A percentile compares a stretch with the other conserved stretches of the same genome.
These are phyloP conservation scores for Nannoperca obscura DNA, from an alignment of 2,797 vertebrate species.

Conservation along the genomic window DNA sequence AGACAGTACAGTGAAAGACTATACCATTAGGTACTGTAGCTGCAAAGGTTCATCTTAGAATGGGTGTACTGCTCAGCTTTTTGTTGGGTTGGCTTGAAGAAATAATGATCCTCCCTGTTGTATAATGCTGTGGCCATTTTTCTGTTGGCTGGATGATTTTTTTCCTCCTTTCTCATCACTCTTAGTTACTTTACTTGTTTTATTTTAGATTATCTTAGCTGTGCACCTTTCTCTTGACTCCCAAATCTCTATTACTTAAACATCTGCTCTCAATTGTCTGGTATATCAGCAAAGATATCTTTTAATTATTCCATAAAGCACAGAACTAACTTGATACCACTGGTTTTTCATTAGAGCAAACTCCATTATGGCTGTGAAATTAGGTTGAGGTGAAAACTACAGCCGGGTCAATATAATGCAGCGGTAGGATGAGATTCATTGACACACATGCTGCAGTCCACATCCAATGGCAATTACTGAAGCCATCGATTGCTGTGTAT, in stretches of 20 bases:
- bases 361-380: constrained; percentile 42
- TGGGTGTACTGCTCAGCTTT: constrained; percentile 13
- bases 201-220: constrained; percentile 7
- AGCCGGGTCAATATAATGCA: constrained; percentile 67
- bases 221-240: constrained; percentile 12
- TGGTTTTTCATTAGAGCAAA: constrained; percentile 47
- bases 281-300: constrained; percentile 12
- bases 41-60: constrained; percentile 22
- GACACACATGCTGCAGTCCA: constrained; percentile 62
- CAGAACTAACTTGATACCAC: constrained; percentile 27
- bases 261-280: constrained; percentile 11
- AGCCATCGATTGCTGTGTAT: constrained; percentile 70
- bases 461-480: constrained; percentile 70
- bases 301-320: constrained; percentile 46
- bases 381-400: constrained; percentile 44
- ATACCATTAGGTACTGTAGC: constrained; percentile 27
- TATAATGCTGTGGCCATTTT: constrained; percentile 21
- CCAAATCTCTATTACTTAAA: constrained; percentile 31
- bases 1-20: constrained; percentile 23
- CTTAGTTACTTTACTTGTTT: constrained; percentile 29
- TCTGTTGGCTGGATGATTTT: constrained; percentile 14
- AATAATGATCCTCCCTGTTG: constrained; percentile 27
- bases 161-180: constrained; percentile 14
- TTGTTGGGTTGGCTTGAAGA: constrained; percentile 17
- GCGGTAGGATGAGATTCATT: constrained; percentile 70